Evolutionary conservation across 2,888 invertebrate genomes (phyloP).

Genomic region (Colletes collaris): DNA sequence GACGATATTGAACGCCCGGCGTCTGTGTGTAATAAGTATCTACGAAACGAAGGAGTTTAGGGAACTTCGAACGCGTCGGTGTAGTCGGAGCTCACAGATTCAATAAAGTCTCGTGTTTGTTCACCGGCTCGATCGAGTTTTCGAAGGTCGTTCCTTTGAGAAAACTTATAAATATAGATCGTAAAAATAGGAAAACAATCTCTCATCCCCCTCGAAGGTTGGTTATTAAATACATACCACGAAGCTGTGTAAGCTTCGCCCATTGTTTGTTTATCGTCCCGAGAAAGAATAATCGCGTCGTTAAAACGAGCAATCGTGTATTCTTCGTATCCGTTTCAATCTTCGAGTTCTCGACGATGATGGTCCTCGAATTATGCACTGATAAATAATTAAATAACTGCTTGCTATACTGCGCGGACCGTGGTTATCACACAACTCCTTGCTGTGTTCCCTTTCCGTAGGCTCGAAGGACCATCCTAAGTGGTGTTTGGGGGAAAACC

Average conservation of each 20-base stretch:
- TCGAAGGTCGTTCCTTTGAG: background rate
- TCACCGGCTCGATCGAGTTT: background rate
- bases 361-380: background rate
- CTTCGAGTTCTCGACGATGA: background rate
- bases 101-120: background rate
- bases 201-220: background rate
- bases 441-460: no score
- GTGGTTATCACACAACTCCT: no score
- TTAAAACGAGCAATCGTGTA: background rate
- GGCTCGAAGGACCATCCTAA: no score
- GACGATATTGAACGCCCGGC: slow-evolving; percentile 1
- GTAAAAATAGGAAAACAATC: background rate
- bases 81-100: background rate
- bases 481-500: no score
- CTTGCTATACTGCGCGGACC: no score
- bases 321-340: slow-evolving; percentile 5
- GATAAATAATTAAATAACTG: background rate
- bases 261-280: slow-evolving; percentile 2
- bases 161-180: background rate
- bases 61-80: no score
- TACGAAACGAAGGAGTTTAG: background rate
- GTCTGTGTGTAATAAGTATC: slow-evolving; percentile 9
- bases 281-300: slow-evolving; percentile 1
- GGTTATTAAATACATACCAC: background rate
- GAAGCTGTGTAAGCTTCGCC: background rate